Base-by-base conservation (phyloP, 2,797 vertebrate species). In the Spinus olivaceus region DNA sequence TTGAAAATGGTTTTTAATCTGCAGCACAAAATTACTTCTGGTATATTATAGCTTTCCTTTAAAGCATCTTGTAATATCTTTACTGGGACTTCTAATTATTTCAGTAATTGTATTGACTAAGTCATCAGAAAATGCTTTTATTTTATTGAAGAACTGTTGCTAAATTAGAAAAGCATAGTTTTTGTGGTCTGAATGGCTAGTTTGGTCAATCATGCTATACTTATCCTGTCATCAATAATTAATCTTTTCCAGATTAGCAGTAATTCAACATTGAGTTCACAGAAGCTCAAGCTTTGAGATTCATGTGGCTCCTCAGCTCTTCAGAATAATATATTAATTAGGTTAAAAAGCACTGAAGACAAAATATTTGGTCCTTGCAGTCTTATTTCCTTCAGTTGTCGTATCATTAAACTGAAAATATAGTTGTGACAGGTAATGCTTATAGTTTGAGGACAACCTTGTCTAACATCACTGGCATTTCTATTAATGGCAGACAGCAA, bases 161-260 rank as follows among this genome's bases (percentile, higher is more conserved):
- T 49, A 57, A 22, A 41, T 74, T 57, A 76, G 20, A 66, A 54
- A 63, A 17, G 10, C 16, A 19, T 8, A 6, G 11, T 25, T 74
- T 66, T 61, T 77, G 37, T 54, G 17, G 2, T 53, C 44, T 69
- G 56, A 69, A 77, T 35, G 56, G 33, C 32, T 47, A 8, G 10
- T 74, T 84, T 79, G 53, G 20, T 77, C 54, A 81, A 46, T 70
- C 25, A 76, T 2, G 4, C 20, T 83, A 6, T 30, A 61, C 3
- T 65, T 91, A 35, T 8, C 3, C 30, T 51, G 50, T 46, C 7
- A 32, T 66, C 49, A 87, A 78, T 86, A 96, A 97, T 97, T 96
- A 93, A 97, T 96, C 96, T 95, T 96, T 94, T 92, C 50, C 70
- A 89, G 46, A 88, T 92, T 96, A 94, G 69, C 82, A 94, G 72